phyloP scores from a whole-genome alignment of 2,797 vertebrate genomes.

The Tolypeutes matacus region DNA sequence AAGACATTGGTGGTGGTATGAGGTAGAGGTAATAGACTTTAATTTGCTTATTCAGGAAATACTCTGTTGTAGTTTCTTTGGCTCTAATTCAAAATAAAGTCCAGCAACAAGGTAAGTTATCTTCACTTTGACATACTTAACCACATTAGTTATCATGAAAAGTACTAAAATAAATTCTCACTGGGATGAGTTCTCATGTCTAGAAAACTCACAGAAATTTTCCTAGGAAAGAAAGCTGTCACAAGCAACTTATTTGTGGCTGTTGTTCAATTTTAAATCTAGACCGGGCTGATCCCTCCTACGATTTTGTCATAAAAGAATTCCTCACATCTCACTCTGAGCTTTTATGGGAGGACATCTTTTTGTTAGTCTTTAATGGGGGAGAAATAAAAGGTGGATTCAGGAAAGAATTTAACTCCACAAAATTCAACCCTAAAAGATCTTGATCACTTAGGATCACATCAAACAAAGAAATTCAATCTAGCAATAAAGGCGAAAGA shows the following conservation, averaged over 20 bases:
- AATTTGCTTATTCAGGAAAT: neutral
- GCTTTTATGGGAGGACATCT: neutral
- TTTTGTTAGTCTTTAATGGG: neutral
- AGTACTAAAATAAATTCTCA: neutral
- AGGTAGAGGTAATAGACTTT: neutral
- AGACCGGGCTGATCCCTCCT: neutral
- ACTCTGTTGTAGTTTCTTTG: neutral
- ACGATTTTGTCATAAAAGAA: neutral
- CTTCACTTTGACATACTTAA: neutral
- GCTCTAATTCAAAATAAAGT: neutral
- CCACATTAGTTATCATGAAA: neutral
- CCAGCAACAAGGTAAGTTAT: neutral
- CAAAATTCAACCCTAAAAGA: neutral
- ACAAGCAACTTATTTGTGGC: neutral
- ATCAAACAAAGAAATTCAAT: slow-evolving; percentile 55
- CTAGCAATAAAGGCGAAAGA: slow-evolving; percentile 39
- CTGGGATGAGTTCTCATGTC: neutral
- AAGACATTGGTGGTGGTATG: no score
- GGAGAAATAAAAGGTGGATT: neutral
- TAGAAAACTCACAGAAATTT: neutral
- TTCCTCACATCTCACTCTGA: neutral
- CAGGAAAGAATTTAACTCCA: neutral
- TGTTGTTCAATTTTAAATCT: neutral
- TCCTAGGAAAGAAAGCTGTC: neutral
- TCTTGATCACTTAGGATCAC: neutral